Conservation (phyloP, 2,113 vertebrate species). For the Chionodraco myersi region DNA sequence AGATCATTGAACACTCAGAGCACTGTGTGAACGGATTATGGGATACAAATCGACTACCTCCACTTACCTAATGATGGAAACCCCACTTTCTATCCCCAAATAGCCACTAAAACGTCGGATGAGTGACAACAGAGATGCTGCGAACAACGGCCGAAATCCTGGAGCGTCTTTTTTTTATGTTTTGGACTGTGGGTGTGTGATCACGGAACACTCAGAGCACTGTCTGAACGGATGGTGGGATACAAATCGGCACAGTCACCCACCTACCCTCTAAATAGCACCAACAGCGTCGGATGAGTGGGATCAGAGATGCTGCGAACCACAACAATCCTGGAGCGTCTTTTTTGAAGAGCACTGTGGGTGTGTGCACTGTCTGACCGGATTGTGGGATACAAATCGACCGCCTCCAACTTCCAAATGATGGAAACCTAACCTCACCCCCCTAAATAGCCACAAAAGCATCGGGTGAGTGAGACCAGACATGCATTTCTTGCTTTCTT, state of each 20-base stretch:
- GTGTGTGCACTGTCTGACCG: no score
- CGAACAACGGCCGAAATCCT: no score
- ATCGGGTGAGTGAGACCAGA: slow-evolving; percentile 47
- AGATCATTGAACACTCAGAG: slow-evolving; percentile 33
- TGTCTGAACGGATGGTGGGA: no score
- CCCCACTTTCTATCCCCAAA: neutral
- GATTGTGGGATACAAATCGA: slow-evolving; percentile 29
- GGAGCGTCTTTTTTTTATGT: no score
- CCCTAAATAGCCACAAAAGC: neutral
- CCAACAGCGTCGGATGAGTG: no score
- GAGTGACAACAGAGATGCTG: slow-evolving; percentile 46
- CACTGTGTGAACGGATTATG: slow-evolving; percentile 8
- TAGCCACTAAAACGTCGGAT: slow-evolving; percentile 41
- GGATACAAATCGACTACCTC: slow-evolving; percentile 21
- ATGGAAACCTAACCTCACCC: slow-evolving; percentile 17
- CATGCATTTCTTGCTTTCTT: slow-evolving; percentile 30
- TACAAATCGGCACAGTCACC: no score
- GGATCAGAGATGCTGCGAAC: no score
- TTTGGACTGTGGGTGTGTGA: no score
- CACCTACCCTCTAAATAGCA: no score
- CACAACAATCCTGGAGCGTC: no score
- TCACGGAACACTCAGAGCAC: no score
- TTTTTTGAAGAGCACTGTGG: no score
- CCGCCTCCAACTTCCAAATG: neutral
- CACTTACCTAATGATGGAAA: slow-evolving; percentile 26